Conservation (phyloP, 2,113 vertebrate species). For the Lophius piscatorius region DNA sequence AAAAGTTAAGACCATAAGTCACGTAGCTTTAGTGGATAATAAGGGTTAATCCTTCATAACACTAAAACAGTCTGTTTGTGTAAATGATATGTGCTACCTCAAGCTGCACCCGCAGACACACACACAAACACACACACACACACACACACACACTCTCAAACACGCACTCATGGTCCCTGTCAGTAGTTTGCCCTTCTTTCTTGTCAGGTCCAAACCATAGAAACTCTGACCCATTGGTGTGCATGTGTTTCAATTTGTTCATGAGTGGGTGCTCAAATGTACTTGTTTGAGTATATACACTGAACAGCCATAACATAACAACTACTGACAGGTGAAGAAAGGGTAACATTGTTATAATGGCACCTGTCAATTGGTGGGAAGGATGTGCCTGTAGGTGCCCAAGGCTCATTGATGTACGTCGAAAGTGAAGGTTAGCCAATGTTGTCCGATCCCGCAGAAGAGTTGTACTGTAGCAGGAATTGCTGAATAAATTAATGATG, state of each 20-base stretch:
- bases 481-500: no score
- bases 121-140: no score
- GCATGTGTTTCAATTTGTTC: constrained; percentile 45
- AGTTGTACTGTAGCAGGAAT: no score
- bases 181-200: constrained; percentile 57
- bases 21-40: constrained; percentile 32
- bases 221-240: constrained; percentile 58
- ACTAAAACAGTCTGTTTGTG: constrained; percentile 32
- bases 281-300: constrained; percentile 37
- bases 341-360: no score
- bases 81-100: constrained; percentile 12
- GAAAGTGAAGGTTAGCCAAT: no score
- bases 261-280: constrained; percentile 36
- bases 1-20: constrained; percentile 28
- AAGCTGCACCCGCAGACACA: no score
- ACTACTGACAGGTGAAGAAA: no score
- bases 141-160: constrained; percentile 10
- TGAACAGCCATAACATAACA: no score
- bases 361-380: no score
- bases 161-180: constrained; percentile 40
- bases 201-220: constrained; percentile 68
- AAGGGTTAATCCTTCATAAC: constrained; percentile 46
- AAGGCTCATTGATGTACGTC: no score
- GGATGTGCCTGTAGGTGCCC: no score
- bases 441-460: no score